Evolutionary conservation across 2,797 vertebrate genomes (phyloP).

Genomic region (Sebastes steindachneri): DNA sequence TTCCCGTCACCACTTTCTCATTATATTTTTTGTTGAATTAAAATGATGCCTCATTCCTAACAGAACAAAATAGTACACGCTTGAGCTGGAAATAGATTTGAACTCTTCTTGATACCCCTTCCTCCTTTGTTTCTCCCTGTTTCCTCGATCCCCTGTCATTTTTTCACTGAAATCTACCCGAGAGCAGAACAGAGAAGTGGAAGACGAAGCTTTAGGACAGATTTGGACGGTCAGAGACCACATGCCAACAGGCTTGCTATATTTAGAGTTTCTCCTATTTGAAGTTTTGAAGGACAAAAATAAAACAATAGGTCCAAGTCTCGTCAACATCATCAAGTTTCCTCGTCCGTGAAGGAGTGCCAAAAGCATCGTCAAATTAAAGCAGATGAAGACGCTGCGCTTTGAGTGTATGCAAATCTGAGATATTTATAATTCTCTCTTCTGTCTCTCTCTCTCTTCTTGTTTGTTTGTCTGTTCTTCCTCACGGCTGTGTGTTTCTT

Average conservation of each 20-base stretch:
- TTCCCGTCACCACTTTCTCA: neutral
- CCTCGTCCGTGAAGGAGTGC: conserved; percentile 42
- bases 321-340: conserved; percentile 48
- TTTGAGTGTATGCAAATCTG: conserved; percentile 56
- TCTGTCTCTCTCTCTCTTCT: conserved; percentile 49
- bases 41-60: conserved; percentile 17
- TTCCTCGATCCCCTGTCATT: conserved; percentile 49
- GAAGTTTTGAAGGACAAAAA: conserved; percentile 67
- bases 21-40: conserved; percentile 19
- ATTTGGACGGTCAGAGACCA: conserved; percentile 61
- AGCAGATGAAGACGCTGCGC: conserved; percentile 31
- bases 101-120: conserved; percentile 36
- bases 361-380: conserved; percentile 53
- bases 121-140: conserved; percentile 46
- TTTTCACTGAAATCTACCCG: conserved; percentile 41
- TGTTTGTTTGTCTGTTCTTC: conserved; percentile 54
- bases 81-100: conserved; percentile 56
- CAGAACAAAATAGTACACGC: conserved; percentile 47
- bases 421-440: conserved; percentile 62
- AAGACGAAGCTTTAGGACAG: conserved; percentile 45
- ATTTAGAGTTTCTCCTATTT: conserved; percentile 65
- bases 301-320: conserved; percentile 39
- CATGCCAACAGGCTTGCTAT: conserved; percentile 60
- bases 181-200: conserved; percentile 34
- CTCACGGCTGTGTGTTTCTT: conserved; percentile 33